These are phyloP conservation scores for Gavia stellata DNA, from an alignment of 2,113 vertebrate species.

Conservation along the genomic window DNA sequence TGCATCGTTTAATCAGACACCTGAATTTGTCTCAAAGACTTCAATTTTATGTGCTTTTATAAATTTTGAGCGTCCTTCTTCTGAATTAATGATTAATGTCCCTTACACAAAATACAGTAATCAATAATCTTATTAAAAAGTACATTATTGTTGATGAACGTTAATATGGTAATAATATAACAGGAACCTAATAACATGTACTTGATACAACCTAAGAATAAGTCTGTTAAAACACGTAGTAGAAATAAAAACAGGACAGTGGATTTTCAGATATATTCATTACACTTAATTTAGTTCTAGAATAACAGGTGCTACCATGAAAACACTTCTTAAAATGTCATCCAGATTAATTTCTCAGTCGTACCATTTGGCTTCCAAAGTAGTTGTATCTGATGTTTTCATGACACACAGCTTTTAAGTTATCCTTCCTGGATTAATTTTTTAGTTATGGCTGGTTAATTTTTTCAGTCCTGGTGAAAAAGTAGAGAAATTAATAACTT, in stretches of 20 bases:
- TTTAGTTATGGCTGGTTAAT: not conserved
- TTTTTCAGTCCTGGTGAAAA: not conserved
- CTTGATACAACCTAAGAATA: not conserved
- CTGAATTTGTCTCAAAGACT: not conserved
- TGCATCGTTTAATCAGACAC: not conserved
- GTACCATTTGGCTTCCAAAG: not conserved
- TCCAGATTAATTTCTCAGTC: not conserved
- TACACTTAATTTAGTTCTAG: not conserved
- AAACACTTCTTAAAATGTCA: not conserved
- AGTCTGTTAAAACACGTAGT: not conserved
- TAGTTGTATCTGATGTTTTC: not conserved
- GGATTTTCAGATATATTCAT: not conserved
- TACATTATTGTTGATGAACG: not conserved
- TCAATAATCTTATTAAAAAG: not conserved
- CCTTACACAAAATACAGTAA: not conserved
- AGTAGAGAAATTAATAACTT: not conserved
- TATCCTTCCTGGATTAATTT: not conserved
- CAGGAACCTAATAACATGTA: not conserved
- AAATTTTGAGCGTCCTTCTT: not conserved
- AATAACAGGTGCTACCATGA: not conserved
- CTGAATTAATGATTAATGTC: not conserved
- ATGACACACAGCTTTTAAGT: not conserved
- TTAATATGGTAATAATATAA: not conserved
- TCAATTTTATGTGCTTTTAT: not conserved
- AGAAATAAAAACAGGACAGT: not conserved